These are phyloP conservation scores for Tanytarsus gracilentus DNA, from an alignment of 2,888 invertebrate species.

Conservation along the genomic window DNA sequence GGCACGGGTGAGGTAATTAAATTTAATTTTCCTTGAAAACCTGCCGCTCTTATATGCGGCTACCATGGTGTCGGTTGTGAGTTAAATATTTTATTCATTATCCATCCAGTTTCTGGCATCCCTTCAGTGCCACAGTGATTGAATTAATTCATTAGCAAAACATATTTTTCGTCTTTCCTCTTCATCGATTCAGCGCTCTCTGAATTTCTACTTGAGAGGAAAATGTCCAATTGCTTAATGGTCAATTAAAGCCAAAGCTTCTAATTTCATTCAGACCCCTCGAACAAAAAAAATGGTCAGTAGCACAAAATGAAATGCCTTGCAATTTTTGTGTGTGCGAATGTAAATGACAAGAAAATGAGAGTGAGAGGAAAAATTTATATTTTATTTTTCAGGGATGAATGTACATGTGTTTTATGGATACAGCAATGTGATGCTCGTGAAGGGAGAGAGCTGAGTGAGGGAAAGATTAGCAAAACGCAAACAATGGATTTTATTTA, in stretches of 20 bases:
- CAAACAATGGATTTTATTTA: conserved; percentile 29
- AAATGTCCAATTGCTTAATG: conserved; percentile 20
- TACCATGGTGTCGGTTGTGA: no score
- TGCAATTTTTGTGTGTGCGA: no score
- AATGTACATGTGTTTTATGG: conserved; percentile 24
- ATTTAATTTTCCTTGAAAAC: conserved; percentile 19
- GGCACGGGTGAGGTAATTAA: conserved; percentile 22
- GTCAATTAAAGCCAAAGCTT: conserved; percentile 23
- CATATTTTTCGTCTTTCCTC: conserved; percentile 20
- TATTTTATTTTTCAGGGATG: no score
- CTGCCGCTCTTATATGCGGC: no score
- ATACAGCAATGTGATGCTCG: conserved; percentile 4
- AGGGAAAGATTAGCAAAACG: conserved; percentile 26
- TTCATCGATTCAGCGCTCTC: no score
- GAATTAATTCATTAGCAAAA: conserved; percentile 25
- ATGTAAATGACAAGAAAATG: no score
- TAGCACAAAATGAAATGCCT: background rate
- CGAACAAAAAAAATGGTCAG: background rate
- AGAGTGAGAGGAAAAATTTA: no score
- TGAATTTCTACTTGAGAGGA: no score
- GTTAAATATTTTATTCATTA: conserved; percentile 26
- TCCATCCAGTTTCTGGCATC: background rate
- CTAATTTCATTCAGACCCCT: background rate
- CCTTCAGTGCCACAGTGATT: background rate
- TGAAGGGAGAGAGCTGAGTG: background rate